Evolutionary conservation across 2,888 invertebrate species (phyloP).

Genomic region (Girardia tigrina): DNA sequence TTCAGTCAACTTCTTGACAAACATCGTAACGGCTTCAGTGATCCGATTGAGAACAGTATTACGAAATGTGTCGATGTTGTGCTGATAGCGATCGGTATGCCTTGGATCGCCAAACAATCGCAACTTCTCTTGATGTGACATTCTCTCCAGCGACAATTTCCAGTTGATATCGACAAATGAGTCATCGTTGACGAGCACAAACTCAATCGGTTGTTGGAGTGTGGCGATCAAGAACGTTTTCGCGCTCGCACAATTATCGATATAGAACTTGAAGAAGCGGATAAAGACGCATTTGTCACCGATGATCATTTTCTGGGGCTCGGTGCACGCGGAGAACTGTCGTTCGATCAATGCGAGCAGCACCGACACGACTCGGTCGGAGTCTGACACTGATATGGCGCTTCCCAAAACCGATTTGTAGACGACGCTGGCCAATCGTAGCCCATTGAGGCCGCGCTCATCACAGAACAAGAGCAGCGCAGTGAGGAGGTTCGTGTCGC

Average conservation of each 20-base stretch:
- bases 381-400: background rate
- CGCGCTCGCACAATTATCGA: conserved; percentile 72
- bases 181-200: conserved; percentile 75
- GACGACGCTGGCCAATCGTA: background rate
- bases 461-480: background rate
- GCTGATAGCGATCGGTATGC: conserved; percentile 64
- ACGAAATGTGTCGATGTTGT: background rate
- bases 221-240: conserved; percentile 82
- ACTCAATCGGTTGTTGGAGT: conserved; percentile 74
- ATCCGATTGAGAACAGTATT: background rate
- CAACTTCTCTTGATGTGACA: conserved; percentile 55
- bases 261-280: conserved; percentile 67
- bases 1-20: conserved; percentile 67
- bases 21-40: conserved; percentile 60
- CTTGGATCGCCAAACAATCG: conserved; percentile 64
- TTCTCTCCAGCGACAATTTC: conserved; percentile 61
- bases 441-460: background rate
- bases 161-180: conserved; percentile 80
- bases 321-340: background rate
- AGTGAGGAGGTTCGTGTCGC: background rate
- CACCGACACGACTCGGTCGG: background rate
- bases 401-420: background rate
- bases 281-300: conserved; percentile 68
- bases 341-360: background rate
- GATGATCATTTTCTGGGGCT: conserved; percentile 4